phyloP scores from a whole-genome alignment of 2,797 vertebrate species.

The Aulostomus chinensis region DNA sequence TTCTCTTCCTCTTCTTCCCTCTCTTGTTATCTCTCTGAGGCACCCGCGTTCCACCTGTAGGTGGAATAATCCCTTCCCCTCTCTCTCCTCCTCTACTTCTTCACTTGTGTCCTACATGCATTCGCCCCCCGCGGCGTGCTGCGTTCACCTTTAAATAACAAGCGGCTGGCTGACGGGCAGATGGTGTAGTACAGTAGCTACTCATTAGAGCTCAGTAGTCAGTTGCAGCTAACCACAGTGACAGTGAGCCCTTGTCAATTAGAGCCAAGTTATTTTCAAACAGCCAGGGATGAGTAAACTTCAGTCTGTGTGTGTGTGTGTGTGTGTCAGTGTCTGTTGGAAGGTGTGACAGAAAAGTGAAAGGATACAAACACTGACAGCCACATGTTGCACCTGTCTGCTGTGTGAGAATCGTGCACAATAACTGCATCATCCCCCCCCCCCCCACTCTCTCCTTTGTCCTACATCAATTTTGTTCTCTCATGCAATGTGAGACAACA shows the following conservation, averaged over 20 bases:
- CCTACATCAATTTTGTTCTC: not conserved
- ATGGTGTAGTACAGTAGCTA: constrained; percentile 39
- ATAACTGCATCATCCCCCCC: too few relatives aligned
- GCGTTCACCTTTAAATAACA: constrained; percentile 69
- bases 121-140: constrained; percentile 33
- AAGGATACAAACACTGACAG: constrained; percentile 17
- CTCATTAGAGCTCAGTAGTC: constrained; percentile 59
- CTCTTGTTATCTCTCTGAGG: constrained; percentile 10
- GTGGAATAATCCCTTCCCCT: constrained; percentile 3
- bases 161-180: constrained; percentile 55
- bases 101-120: constrained; percentile 51
- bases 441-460: too few relatives aligned
- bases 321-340: not conserved
- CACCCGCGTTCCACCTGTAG: constrained; percentile 47
- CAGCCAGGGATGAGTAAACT: constrained; percentile 51
- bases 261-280: constrained; percentile 58
- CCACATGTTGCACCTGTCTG: constrained; percentile 57
- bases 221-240: constrained; percentile 21
- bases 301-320: constrained; percentile 25
- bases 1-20: constrained; percentile 15
- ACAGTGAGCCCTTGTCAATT: constrained; percentile 62
- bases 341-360: constrained; percentile 34
- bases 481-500: not conserved
- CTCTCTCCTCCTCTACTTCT: constrained; percentile 11
- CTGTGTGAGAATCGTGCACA: constrained; percentile 18